Percentiles rank a stretch among this genome's conserved stretches.
These are phyloP conservation scores for Leptopilina boulardi DNA, from an alignment of 1,140 invertebrate species.

Conservation along the genomic window DNA sequence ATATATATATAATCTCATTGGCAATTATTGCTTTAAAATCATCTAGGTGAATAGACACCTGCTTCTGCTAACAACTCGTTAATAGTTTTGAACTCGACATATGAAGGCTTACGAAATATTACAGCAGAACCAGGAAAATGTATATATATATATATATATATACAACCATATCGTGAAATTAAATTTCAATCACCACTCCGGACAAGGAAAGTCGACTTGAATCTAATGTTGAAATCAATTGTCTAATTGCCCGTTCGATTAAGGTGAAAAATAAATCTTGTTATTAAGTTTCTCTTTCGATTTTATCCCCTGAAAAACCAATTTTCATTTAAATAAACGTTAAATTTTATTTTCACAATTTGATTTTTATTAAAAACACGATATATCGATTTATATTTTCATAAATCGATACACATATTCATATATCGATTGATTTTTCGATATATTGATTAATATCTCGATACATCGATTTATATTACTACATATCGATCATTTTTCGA, in stretches of 20 bases:
- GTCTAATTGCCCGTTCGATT: neutral
- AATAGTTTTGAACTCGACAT: neutral
- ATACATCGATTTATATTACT: too few relatives aligned
- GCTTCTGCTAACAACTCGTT: slow-evolving; percentile 23
- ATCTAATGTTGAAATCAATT: neutral
- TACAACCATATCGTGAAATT: neutral
- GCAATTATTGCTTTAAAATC: neutral
- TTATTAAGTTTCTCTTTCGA: too few relatives aligned
- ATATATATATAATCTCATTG: too few relatives aligned
- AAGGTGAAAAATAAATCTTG: neutral
- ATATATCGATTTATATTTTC: too few relatives aligned
- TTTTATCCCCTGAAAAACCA: too few relatives aligned
- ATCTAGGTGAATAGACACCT: slow-evolving; percentile 12
- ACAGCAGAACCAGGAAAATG: neutral
- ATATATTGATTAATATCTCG: too few relatives aligned
- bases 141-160: too few relatives aligned
- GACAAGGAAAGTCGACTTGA: neutral
- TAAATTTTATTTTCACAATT: neutral
- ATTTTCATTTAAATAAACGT: too few relatives aligned
- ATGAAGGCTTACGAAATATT: neutral
- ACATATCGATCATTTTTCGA: too few relatives aligned
- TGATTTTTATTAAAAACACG: too few relatives aligned
- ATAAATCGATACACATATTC: too few relatives aligned
- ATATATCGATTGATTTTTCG: too few relatives aligned
- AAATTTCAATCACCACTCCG: neutral